phyloP scores from a whole-genome alignment of 2,888 invertebrate genomes.

The Papilio gigon region DNA sequence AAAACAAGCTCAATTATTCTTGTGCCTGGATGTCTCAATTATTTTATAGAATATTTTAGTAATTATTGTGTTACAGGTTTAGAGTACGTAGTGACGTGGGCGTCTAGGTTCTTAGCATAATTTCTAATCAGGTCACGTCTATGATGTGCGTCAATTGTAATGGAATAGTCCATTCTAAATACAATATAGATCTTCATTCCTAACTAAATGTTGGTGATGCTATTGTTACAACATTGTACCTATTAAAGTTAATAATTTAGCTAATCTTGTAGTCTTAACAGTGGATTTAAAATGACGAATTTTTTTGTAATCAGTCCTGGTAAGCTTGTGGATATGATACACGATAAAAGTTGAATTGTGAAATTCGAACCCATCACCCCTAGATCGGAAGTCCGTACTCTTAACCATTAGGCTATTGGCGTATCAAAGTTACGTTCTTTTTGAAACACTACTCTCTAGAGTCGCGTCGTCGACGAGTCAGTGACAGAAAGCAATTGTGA shows the following conservation, averaged over 20 bases:
- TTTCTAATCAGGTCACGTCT: conserved; percentile 52
- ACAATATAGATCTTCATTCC: conserved; percentile 40
- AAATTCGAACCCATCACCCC: too few relatives aligned
- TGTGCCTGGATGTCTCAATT: conserved; percentile 22
- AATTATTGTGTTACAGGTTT: conserved; percentile 5
- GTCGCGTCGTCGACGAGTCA: too few relatives aligned
- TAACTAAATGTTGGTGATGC: conserved; percentile 17
- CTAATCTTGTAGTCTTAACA: too few relatives aligned
- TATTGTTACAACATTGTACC: conserved; percentile 36
- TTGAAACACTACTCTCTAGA: too few relatives aligned
- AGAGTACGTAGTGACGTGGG: conserved; percentile 22
- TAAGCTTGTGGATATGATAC: too few relatives aligned
- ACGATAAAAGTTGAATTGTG: too few relatives aligned
- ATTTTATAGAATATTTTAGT: conserved; percentile 18
- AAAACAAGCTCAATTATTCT: neutral
- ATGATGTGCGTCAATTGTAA: conserved; percentile 47
- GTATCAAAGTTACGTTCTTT: too few relatives aligned
- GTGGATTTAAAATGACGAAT: too few relatives aligned
- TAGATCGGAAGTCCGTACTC: too few relatives aligned
- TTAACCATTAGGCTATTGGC: too few relatives aligned
- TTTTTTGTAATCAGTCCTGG: too few relatives aligned
- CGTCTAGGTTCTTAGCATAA: conserved; percentile 39
- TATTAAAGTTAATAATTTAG: neutral
- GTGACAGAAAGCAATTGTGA: too few relatives aligned
- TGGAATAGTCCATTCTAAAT: conserved; percentile 36